These are phyloP conservation scores for Noctua pronuba DNA, from an alignment of 2,888 invertebrate genomes.

Conservation along the genomic window DNA sequence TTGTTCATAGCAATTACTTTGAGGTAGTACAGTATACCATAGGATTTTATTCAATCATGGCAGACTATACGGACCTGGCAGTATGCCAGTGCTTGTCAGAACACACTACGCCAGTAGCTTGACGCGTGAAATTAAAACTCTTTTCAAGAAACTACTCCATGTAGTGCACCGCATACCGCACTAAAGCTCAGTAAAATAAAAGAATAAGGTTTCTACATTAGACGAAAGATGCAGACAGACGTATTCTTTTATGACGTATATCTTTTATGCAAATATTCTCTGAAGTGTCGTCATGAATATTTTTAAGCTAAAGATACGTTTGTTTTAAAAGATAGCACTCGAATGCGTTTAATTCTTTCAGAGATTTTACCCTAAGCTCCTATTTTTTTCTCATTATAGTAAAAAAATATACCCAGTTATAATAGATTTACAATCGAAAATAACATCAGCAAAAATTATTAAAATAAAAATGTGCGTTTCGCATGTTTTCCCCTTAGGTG, in stretches of 20 bases:
- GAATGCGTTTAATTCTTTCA: background rate
- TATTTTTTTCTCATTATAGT: background rate
- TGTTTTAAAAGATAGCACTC: conserved; percentile 6
- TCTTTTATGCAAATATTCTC: conserved; percentile 38
- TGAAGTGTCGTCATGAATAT: conserved; percentile 5
- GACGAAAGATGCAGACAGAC: conserved; percentile 12
- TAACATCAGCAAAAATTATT: conserved; percentile 39
- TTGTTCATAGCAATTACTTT: background rate
- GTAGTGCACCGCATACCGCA: background rate
- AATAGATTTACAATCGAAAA: conserved; percentile 41
- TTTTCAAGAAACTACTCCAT: conserved; percentile 15
- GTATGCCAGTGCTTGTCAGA: conserved; percentile 35
- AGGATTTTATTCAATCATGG: conserved; percentile 39
- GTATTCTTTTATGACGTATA: conserved; percentile 6
- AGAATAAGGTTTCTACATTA: conserved; percentile 26
- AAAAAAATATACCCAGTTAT: conserved; percentile 19
- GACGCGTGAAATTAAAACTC: conserved; percentile 42
- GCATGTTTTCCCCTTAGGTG: conserved; percentile 43
- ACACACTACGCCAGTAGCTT: conserved; percentile 9
- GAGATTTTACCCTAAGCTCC: background rate
- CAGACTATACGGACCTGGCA: conserved; percentile 35
- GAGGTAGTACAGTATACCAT: background rate
- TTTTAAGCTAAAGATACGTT: conserved; percentile 5
- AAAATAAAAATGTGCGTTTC: conserved; percentile 44
- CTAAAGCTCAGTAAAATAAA: background rate